Base-by-base conservation (phyloP, 2,113 vertebrate species). In the Sitta europaea region DNA sequence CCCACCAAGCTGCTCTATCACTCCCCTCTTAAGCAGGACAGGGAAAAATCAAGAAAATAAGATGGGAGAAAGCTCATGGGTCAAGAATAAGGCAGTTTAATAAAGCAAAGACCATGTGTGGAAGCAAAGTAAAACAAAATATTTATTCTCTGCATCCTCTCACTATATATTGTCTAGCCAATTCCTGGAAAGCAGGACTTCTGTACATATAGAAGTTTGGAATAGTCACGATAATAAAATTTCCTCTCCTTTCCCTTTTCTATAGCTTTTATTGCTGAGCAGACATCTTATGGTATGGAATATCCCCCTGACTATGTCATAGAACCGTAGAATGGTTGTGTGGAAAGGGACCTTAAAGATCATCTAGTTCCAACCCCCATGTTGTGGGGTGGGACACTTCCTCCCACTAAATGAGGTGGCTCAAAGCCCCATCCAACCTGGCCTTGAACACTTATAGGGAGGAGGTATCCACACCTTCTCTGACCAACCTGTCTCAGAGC, bases 311-410 rank as follows among this genome's bases (percentile, higher is more conserved):
- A 18, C 27, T 65, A 1, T 55, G 31, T 36, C 43, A 23, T 12
- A 57, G 72, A 42, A 48, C 31, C 25, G 9, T 12, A 27, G 18
- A 88, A 43, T 33, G 18, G 18, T 31, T 80, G 9, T 22, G 31
- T 72, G 53, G 35, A 50, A 50, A 57, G 15, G 33, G 24, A 48
- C 35, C 9, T 40, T 31, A 22, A 70, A 48, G 25, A 19, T 42
- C 6, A 48, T 48, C 35, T 71, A 33, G 27, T 57, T 72, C 58
- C 42, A 50, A 3, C 3, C 10, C 21, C 14, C 17, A 9, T 31
- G 31, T 42, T 0, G 0, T 62, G 35, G 48, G 4, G 29, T 63
- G 24, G 35, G 42, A 42, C 14, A 27, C 6, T 45, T 70, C 6
- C 28, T 53, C 40, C 16, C 35, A 27, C 40, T 40, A 31, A 13